Evolutionary conservation across 2,113 vertebrate species (phyloP).

Genomic region (Gymnobelideus leadbeateri): DNA sequence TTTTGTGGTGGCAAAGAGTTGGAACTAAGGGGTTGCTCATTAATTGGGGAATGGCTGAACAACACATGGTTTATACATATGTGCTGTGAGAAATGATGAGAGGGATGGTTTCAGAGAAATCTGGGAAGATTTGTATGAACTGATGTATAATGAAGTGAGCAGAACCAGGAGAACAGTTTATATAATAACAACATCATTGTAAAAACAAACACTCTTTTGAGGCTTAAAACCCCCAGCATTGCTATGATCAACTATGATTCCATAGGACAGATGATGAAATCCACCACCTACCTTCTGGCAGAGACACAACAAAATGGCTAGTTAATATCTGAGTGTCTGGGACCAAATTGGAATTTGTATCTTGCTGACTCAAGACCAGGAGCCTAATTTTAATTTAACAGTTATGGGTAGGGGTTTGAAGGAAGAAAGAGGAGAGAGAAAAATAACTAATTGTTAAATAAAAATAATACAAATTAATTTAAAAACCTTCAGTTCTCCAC

Average conservation of each 20-base stretch:
- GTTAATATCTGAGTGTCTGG: background rate
- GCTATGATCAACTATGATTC: background rate
- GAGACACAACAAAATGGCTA: background rate
- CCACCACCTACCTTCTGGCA: background rate
- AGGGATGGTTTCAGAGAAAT: background rate
- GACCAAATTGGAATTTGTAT: background rate
- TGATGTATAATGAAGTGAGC: background rate
- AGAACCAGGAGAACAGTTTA: background rate
- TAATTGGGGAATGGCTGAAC: background rate
- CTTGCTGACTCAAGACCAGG: background rate
- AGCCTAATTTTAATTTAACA: background rate
- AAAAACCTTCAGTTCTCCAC: background rate
- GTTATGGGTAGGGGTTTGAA: background rate
- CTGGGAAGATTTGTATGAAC: background rate
- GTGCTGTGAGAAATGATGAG: background rate
- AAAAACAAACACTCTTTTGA: background rate
- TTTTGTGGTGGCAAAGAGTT: background rate
- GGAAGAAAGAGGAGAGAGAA: background rate
- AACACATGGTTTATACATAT: background rate
- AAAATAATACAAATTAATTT: too few species aligned
- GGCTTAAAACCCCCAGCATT: background rate
- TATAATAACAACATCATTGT: background rate
- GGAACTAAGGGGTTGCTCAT: background rate
- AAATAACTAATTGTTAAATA: background rate
- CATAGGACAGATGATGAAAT: background rate